These are phyloP conservation scores for Habroteleia sp. DNA, from an alignment of 2,888 invertebrate species.

Conservation along the genomic window DNA sequence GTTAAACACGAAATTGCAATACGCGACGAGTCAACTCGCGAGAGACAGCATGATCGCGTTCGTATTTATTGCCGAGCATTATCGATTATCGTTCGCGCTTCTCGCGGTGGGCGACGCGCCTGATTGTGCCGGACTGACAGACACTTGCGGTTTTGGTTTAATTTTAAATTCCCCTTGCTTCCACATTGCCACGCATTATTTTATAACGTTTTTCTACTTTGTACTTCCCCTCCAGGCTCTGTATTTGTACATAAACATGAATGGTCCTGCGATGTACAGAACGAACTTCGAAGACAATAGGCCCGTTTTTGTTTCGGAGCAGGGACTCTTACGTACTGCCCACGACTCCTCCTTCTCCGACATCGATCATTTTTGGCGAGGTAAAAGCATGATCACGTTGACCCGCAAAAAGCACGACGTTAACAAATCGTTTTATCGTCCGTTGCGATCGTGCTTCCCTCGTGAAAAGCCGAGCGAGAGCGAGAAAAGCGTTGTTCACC, in stretches of 20 bases:
- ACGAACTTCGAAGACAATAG: conserved; percentile 27
- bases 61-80: conserved; percentile 60
- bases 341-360: conserved; percentile 18
- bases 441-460: conserved; percentile 41
- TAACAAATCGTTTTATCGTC: conserved; percentile 60
- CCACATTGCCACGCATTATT: no score
- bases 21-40: no score
- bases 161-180: conserved; percentile 1
- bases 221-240: no score
- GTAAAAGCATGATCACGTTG: conserved; percentile 9
- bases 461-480: conserved; percentile 30
- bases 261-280: no score
- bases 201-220: no score
- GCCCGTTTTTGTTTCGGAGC: no score
- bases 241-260: conserved; percentile 49
- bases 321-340: no score
- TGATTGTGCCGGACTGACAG: conserved; percentile 32
- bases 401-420: conserved; percentile 13
- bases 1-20: no score
- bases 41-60: conserved; percentile 48
- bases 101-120: conserved; percentile 17
- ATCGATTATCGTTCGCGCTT: no score
- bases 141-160: conserved; percentile 59
- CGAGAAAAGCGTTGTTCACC: conserved; percentile 23
- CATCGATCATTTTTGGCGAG: conserved; percentile 24